Percentiles rank a stretch among this genome's conserved stretches.
Evolutionary conservation across 2,113 vertebrate genomes (phyloP).

Genomic region (Phylloscopus whistleri): DNA sequence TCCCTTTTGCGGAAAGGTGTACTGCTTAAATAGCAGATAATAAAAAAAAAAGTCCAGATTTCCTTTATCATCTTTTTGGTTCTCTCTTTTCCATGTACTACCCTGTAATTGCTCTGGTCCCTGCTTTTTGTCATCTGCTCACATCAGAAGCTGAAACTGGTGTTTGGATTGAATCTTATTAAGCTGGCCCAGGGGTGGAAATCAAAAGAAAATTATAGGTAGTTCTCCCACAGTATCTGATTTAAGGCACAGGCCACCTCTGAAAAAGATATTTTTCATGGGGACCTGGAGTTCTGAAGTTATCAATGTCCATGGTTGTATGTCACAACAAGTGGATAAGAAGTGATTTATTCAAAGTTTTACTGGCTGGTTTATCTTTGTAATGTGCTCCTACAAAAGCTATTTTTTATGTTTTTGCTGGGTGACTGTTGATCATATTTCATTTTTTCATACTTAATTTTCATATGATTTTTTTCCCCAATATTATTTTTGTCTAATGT

Average conservation of each 20-base stretch:
- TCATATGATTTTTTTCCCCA: slow-evolving; percentile 1
- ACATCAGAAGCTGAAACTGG: slow-evolving; percentile 39
- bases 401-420: slow-evolving; percentile 57
- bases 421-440: slow-evolving; percentile 60
- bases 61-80: background rate
- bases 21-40: slow-evolving; percentile 42
- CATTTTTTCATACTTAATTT: slow-evolving; percentile 61
- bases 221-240: slow-evolving; percentile 3
- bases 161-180: slow-evolving; percentile 43
- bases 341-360: slow-evolving; percentile 63
- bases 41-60: slow-evolving; percentile 17
- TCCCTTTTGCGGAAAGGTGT: slow-evolving; percentile 41
- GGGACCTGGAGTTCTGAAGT: slow-evolving; percentile 24
- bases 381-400: slow-evolving; percentile 41
- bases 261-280: slow-evolving; percentile 42
- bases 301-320: background rate
- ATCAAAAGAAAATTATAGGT: slow-evolving; percentile 12
- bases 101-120: background rate
- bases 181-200: background rate
- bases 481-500: slow-evolving; percentile 55
- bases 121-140: slow-evolving; percentile 36
- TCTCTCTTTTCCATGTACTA: background rate
- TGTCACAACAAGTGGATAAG: slow-evolving; percentile 44
- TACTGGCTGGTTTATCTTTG: slow-evolving; percentile 30
- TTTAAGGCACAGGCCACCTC: slow-evolving; percentile 18